Percentiles rank a stretch among this genome's conserved stretches.
Conservation (phyloP, 2,888 invertebrate genomes). For the Isoperla grammatica region DNA sequence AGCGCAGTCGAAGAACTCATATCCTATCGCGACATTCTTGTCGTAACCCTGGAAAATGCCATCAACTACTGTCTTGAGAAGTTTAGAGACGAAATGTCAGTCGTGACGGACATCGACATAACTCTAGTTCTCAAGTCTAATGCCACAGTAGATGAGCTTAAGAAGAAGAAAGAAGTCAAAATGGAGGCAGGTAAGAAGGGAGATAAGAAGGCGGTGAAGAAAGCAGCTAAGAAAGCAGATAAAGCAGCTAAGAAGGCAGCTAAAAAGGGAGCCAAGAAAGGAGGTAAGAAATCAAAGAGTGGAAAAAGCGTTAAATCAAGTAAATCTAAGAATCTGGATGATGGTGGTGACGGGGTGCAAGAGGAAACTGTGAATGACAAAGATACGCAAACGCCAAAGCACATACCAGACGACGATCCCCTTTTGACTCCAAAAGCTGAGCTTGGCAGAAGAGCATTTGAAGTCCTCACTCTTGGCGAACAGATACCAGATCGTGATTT, state of each 20-base stretch:
- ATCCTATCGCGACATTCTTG: conserved; percentile 43
- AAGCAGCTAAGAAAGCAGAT: not conserved
- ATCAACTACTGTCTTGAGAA: conserved; percentile 53
- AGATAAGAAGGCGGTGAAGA: not conserved
- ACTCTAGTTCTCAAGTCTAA: not conserved
- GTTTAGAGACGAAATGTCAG: conserved; percentile 51
- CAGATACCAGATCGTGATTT: conserved; percentile 51
- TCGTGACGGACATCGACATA: conserved; percentile 48
- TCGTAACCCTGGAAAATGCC: conserved; percentile 48
- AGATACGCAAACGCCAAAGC: conserved; percentile 55
- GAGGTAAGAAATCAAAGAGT: conserved; percentile 39
- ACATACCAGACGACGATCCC: conserved; percentile 16
- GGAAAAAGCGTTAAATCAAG: conserved; percentile 22
- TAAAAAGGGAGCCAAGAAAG: conserved; percentile 35
- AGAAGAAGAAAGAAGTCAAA: conserved; percentile 15
- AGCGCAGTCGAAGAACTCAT: conserved; percentile 46
- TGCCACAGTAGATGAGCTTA: not conserved
- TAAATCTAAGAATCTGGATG: conserved; percentile 22
- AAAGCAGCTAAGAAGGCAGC: conserved; percentile 2
- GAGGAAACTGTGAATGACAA: conserved; percentile 39
- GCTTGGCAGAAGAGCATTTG: conserved; percentile 52
- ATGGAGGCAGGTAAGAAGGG: not conserved
- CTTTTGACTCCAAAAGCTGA: conserved; percentile 43
- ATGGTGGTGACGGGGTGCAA: not conserved
- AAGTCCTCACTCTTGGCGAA: conserved; percentile 50